Evolutionary conservation across 2,797 vertebrate species (phyloP), one percentile per base, ranked within the genome.

Genomic region (Lagocephalus sceleratus): DNA sequence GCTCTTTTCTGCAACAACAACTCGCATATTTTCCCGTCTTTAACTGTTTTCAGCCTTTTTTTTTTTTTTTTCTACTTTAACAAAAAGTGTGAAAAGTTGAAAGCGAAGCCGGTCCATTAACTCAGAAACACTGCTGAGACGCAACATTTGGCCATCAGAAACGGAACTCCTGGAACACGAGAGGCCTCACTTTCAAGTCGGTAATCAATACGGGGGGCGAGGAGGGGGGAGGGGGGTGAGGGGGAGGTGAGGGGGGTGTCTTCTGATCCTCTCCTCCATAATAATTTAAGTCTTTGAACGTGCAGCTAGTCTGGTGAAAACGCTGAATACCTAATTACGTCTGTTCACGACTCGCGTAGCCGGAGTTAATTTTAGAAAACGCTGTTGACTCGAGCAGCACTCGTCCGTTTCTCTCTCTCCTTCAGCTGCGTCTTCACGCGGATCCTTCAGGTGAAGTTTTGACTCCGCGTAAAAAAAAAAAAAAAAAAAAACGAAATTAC

Each of bases 101-200:
- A 35, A 14, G 32, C 14, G 32, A 3, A 35, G 32, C 32, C 3
- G 32, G 12, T 35, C 32, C 32, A 14, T 35, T 35, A 35, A 35
- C 32, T 35, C 32, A 35, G 32, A 5, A 35, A 35, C 32, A 14
- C 32, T 35, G 12, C 32, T 35, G 32, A 35, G 32, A 35, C 32
- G 32, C 8, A 41, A 41, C 39, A 16, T 41, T 16, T 41, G 6
- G 39, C n/a, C 39, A 6, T 41, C 39, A 41, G 39, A 8, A 46
- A 41, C 44, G 55, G 66, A 23, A 41, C 50, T 32, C 43, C 48
- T 14, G 40, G 58, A 9, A 17, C 45, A 40, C 39, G 25, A 51
- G 60, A 19, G 60, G 59, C 59, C 56, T 39, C 47, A 7, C 55
- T 60, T 67, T 60, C 63, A 60, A 54, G 48, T 47, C 59, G 51